phyloP scores from a whole-genome alignment of 2,888 invertebrate species.

The Agrotis clavis region DNA sequence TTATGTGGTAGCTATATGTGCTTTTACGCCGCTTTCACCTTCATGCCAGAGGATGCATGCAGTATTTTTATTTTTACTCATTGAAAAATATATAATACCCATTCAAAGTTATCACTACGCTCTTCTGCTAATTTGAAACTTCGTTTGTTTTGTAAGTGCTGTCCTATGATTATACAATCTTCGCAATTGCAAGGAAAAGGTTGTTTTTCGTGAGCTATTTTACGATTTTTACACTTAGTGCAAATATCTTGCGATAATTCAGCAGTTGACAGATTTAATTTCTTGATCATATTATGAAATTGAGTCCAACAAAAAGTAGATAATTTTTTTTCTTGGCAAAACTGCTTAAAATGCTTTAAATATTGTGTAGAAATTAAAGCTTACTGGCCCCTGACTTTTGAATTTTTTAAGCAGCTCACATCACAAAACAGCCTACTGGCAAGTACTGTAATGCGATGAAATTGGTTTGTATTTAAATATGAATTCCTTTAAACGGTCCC shows the following conservation, averaged over 20 bases:
- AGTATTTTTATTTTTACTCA: too few relatives aligned
- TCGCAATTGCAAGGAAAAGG: too few relatives aligned
- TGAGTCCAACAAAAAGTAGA: slow-evolving; percentile 6
- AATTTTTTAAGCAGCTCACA: too few relatives aligned
- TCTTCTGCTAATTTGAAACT: too few relatives aligned
- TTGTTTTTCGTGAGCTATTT: slow-evolving; percentile 43
- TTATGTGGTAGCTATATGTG: too few relatives aligned
- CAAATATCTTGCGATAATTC: slow-evolving; percentile 47
- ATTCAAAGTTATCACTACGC: too few relatives aligned
- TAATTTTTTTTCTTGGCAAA: slow-evolving; percentile 35
- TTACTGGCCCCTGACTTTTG: too few relatives aligned
- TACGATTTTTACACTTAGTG: slow-evolving; percentile 46
- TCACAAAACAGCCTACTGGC: slow-evolving; percentile 20
- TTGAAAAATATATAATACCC: too few relatives aligned
- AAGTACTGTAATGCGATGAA: slow-evolving; percentile 43
- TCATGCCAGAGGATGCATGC: too few relatives aligned
- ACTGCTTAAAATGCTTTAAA: slow-evolving; percentile 40
- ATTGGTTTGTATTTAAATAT: slow-evolving; percentile 41
- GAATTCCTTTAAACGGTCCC: slow-evolving; percentile 30
- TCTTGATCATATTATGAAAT: slow-evolving; percentile 4
- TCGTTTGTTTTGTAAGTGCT: too few relatives aligned
- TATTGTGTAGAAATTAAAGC: slow-evolving; percentile 30
- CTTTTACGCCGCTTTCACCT: too few relatives aligned
- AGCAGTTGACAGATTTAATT: slow-evolving; percentile 23
- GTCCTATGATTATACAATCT: too few relatives aligned